Percentiles rank a stretch among this genome's conserved stretches.
phyloP scores from a whole-genome alignment of 2,113 vertebrate species.

The Centrocercus urophasianus region DNA sequence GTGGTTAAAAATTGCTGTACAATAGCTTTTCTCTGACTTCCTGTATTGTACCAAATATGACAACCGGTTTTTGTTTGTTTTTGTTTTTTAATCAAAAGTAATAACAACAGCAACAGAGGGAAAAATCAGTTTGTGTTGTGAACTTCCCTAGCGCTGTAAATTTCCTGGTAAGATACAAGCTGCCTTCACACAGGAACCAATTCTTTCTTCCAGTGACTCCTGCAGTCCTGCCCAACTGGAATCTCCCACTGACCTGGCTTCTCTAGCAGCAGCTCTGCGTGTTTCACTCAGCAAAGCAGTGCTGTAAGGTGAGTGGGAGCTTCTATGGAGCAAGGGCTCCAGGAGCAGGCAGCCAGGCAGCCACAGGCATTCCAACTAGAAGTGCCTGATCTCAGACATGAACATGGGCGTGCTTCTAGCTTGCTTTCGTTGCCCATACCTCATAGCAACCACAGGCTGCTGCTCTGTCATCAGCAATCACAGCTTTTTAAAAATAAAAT shows the following conservation, averaged over 20 bases:
- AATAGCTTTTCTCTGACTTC: conserved; percentile 70
- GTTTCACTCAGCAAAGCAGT: not conserved
- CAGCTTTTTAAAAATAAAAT: not conserved
- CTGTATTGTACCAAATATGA: conserved; percentile 55
- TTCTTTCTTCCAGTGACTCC: conserved; percentile 28
- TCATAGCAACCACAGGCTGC: not conserved
- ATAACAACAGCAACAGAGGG: conserved; percentile 48
- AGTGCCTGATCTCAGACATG: not conserved
- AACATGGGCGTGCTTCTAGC: not conserved
- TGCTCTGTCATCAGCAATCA: not conserved
- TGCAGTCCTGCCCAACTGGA: not conserved
- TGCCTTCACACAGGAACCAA: not conserved
- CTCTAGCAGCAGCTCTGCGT: not conserved
- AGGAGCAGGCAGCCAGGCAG: not conserved
- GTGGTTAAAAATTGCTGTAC: conserved; percentile 73
- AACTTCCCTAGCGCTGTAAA: not conserved
- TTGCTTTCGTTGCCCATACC: not conserved
- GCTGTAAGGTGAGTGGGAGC: not conserved
- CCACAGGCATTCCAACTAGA: not conserved
- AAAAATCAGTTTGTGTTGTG: conserved; percentile 23
- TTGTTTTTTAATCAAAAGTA: conserved; percentile 33
- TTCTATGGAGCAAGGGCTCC: not conserved
- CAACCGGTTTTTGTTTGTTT: not conserved
- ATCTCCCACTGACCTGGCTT: not conserved
- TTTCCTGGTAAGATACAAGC: conserved; percentile 8